Evolutionary conservation across 2,797 vertebrate species (phyloP).

Genomic region (Alauda arvensis): DNA sequence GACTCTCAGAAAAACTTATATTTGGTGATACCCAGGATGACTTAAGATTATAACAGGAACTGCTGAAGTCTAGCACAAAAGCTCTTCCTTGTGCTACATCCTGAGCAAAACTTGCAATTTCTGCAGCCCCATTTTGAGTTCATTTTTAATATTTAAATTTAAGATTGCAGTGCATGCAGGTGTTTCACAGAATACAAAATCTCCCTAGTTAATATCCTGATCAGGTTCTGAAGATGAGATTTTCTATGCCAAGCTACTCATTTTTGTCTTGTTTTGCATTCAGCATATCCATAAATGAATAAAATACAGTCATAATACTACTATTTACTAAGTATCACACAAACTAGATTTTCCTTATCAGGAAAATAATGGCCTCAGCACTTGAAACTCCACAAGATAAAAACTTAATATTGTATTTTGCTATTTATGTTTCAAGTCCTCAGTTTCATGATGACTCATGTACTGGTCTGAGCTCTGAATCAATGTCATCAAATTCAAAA

Average conservation of each 20-base stretch:
- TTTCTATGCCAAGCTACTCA: neutral
- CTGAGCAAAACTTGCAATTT: neutral
- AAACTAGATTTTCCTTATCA: neutral
- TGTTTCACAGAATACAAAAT: neutral
- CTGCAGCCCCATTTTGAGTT: neutral
- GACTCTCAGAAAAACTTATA: neutral
- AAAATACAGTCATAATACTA: neutral
- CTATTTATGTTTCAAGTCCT: neutral
- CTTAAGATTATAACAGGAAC: neutral
- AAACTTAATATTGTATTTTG: neutral
- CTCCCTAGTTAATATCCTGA: neutral
- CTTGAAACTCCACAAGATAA: neutral
- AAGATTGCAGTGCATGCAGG: neutral
- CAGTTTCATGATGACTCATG: neutral
- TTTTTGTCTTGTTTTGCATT: neutral
- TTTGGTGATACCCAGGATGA: neutral
- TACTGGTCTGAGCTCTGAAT: neutral
- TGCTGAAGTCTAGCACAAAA: neutral
- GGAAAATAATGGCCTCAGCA: neutral
- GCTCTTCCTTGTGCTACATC: neutral
- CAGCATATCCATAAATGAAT: neutral
- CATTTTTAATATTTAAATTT: neutral
- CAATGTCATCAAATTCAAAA: neutral
- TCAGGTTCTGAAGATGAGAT: neutral
- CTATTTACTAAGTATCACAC: neutral